These are phyloP conservation scores for Lepidurus packardi DNA, from an alignment of 1,140 invertebrate species.

Conservation along the genomic window DNA sequence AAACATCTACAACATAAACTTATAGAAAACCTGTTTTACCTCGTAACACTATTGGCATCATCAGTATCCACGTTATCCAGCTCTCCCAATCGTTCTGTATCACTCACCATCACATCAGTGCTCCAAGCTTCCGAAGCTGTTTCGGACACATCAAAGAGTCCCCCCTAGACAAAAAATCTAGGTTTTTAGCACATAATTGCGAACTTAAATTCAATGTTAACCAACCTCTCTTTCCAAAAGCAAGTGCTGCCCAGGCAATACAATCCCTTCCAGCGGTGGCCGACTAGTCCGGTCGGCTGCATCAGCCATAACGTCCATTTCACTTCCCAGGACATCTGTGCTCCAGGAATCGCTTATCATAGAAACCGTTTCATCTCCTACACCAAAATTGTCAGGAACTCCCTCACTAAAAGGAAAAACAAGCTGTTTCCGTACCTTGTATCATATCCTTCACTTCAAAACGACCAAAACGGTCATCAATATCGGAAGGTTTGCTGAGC, in stretches of 20 bases:
- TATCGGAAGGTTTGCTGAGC: conserved; percentile 58
- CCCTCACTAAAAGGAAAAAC: neutral
- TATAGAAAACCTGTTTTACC: conserved; percentile 41
- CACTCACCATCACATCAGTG: conserved; percentile 89
- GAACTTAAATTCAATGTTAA: neutral
- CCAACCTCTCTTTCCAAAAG: conserved; percentile 28
- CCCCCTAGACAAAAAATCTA: neutral
- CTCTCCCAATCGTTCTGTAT: conserved; percentile 86
- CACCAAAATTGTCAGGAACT: conserved; percentile 26
- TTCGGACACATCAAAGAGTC: conserved; percentile 65
- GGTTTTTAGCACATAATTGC: neutral
- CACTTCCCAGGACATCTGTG: conserved; percentile 89
- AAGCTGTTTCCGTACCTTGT: conserved; percentile 52
- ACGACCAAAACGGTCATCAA: conserved; percentile 98
- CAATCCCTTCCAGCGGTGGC: conserved; percentile 35
- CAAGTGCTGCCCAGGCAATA: conserved; percentile 34
- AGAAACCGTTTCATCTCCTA: conserved; percentile 82
- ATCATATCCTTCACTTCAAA: conserved; percentile 89
- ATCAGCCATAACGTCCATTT: conserved; percentile 73
- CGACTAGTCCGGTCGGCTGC: conserved; percentile 41
- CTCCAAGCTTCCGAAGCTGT: conserved; percentile 95
- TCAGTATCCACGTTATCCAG: conserved; percentile 77
- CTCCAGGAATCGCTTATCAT: conserved; percentile 97
- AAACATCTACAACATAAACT: neutral
- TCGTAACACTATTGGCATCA: conserved; percentile 66